Evolutionary conservation across 2,888 invertebrate species (phyloP).

Genomic region (Pandemis corylana): DNA sequence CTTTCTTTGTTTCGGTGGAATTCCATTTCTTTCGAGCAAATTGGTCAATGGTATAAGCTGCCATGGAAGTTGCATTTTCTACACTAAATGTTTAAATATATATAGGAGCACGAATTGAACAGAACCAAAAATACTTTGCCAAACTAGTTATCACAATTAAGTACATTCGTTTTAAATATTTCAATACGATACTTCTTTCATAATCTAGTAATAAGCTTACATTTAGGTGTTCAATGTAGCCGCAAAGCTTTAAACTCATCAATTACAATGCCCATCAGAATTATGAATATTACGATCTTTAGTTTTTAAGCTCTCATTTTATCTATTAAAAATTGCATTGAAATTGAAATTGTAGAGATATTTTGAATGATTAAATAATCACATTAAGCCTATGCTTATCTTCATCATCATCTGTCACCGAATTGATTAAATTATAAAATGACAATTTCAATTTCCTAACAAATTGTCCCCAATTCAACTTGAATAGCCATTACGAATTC

Average conservation of each 20-base stretch:
- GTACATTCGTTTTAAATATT: too few relatives aligned
- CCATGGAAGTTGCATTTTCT: too few relatives aligned
- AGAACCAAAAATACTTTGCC: too few relatives aligned
- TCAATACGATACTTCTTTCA: neutral
- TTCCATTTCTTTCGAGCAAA: too few relatives aligned
- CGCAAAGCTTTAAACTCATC: neutral
- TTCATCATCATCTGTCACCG: neutral
- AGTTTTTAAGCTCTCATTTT: neutral
- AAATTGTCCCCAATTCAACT: conserved; percentile 47
- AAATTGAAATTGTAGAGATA: neutral
- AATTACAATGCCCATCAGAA: neutral
- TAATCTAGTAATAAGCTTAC: neutral
- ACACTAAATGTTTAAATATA: too few relatives aligned
- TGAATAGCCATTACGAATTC: conserved; percentile 64
- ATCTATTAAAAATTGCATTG: neutral
- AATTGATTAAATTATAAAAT: conserved; percentile 19
- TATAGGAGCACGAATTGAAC: too few relatives aligned
- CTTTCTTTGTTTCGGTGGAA: too few relatives aligned
- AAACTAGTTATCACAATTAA: too few relatives aligned
- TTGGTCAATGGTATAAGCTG: too few relatives aligned
- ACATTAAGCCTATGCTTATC: neutral
- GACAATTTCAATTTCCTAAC: conserved; percentile 27
- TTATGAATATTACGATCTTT: neutral
- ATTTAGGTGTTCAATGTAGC: neutral
- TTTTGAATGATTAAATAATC: too few relatives aligned